phyloP scores from a whole-genome alignment of 2,888 invertebrate genomes.

The Ormyrus rosae region DNA sequence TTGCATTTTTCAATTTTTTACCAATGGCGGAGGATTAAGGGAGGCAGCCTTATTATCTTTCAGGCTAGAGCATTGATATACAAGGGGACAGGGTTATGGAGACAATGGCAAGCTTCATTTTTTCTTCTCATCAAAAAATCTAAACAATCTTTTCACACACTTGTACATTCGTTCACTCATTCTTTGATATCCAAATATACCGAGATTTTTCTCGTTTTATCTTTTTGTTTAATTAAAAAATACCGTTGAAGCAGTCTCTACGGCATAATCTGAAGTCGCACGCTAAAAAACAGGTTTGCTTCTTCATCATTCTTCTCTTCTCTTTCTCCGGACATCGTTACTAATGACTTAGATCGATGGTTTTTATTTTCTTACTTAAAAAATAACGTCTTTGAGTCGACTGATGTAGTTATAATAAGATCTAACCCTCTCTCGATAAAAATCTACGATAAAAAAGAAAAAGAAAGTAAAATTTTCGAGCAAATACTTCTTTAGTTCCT shows the following conservation, averaged over 20 bases:
- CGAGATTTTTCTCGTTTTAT: slow-evolving; percentile 18
- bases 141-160: slow-evolving; percentile 30
- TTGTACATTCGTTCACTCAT: slow-evolving; percentile 35
- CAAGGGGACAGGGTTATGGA: slow-evolving; percentile 8
- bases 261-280: slow-evolving; percentile 38
- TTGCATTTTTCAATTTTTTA: slow-evolving; percentile 30
- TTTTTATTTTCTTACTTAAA: slow-evolving; percentile 51
- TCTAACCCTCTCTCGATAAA: slow-evolving; percentile 37
- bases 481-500: slow-evolving; percentile 6
- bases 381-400: slow-evolving; percentile 55
- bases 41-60: neutral
- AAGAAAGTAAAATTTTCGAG: slow-evolving; percentile 39
- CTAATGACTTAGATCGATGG: slow-evolving; percentile 66
- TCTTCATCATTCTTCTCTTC: slow-evolving; percentile 51
- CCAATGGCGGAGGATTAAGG: neutral
- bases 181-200: slow-evolving; percentile 47
- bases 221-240: slow-evolving; percentile 51
- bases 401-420: slow-evolving; percentile 46
- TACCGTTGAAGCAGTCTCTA: slow-evolving; percentile 53
- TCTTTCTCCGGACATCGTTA: slow-evolving; percentile 56
- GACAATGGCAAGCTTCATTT: slow-evolving; percentile 40
- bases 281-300: slow-evolving; percentile 43
- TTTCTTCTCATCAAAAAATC: slow-evolving; percentile 33
- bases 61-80: too few relatives aligned
- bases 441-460: slow-evolving; percentile 36